These are phyloP conservation scores for Zaprionus inermis DNA, from an alignment of 1,140 invertebrate genomes.

Conservation along the genomic window DNA sequence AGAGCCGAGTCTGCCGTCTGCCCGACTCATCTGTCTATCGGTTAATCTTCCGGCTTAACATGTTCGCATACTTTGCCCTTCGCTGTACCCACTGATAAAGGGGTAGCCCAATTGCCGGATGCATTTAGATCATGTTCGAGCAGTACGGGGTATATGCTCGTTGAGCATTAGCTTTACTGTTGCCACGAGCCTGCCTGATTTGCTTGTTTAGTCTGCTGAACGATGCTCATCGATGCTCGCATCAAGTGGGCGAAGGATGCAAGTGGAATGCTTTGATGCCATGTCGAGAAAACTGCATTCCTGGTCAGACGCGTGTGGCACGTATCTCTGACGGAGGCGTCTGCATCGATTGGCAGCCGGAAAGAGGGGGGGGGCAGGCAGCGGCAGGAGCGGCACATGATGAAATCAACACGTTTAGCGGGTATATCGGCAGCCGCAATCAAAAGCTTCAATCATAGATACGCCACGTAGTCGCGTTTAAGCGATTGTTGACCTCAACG, in stretches of 20 bases:
- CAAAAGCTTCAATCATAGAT: constrained; percentile 72
- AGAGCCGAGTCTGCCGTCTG: not conserved
- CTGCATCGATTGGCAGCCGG: not conserved
- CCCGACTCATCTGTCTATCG: not conserved
- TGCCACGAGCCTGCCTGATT: not conserved
- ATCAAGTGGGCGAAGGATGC: not conserved
- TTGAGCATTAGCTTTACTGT: not conserved
- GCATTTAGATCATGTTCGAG: not conserved
- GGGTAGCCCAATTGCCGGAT: not conserved
- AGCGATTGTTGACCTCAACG: constrained; percentile 76
- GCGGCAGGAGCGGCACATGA: not conserved
- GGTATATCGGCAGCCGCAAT: constrained; percentile 46
- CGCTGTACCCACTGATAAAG: not conserved
- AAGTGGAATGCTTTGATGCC: constrained; percentile 18
- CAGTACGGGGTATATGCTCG: not conserved
- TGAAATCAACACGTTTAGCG: constrained; percentile 65
- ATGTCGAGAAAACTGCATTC: constrained; percentile 2
- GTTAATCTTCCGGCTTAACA: not conserved
- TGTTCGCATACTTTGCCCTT: not conserved
- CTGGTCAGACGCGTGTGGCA: constrained; percentile 6
- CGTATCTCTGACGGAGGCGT: not conserved
- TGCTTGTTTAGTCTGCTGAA: constrained; percentile 6
- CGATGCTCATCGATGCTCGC: not conserved
- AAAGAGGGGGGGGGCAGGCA: not conserved
- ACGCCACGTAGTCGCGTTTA: constrained; percentile 74